Evolutionary conservation across 1,140 invertebrate genomes (phyloP), one percentile per base, ranked within the genome.

Genomic region (Drosophila micromelanica): DNA sequence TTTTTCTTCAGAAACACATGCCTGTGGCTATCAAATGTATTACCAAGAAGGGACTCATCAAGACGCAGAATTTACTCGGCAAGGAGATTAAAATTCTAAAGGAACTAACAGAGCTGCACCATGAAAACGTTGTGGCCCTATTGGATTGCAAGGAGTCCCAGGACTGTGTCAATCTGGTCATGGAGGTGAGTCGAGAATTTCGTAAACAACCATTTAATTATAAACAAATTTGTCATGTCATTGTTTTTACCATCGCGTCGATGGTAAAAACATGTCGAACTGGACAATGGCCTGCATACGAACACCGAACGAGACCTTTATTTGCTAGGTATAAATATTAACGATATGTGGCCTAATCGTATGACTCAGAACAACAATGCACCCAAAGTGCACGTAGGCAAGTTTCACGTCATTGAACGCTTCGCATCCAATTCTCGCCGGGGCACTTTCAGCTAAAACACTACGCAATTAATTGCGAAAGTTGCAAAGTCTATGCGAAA

Each of bases 41-140:
- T 49, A 97, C 97, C 12, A 99, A 99, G 93, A 99, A 99, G 92
- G 99, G 97, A 90, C 94, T 99, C 65, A 96, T 97, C 43, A 99
- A 99, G 93, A 98, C 98, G 27, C 98, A 99, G 92, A 98, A 98
- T 93, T 94, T 99, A 68, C 94, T 99, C 3, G 97, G 97, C 49
- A 99, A 99, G 92, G 99, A 99, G 94, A 99, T 99, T 49, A 99
- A 99, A 93, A 99, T 99, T 91, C 94, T 99, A 35, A 98, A 99
- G 95, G 98, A 99, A 93, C 92, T 99, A 79, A 99, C 98, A 35
- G 96, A 97, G 91, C 93, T 99, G 49, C 97, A 99, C 92, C 98
- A 99, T 94, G 98, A 99, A 91, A 99, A 99, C 95, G 97, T 99
- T 76, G 99, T 99, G 35, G 97, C 97, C 9, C 94, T 99, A 62